Percentiles rank a stretch among this genome's conserved stretches.
Evolutionary conservation across 1,140 invertebrate genomes (phyloP).

Genomic region (Pseudachorutes palmiensis): DNA sequence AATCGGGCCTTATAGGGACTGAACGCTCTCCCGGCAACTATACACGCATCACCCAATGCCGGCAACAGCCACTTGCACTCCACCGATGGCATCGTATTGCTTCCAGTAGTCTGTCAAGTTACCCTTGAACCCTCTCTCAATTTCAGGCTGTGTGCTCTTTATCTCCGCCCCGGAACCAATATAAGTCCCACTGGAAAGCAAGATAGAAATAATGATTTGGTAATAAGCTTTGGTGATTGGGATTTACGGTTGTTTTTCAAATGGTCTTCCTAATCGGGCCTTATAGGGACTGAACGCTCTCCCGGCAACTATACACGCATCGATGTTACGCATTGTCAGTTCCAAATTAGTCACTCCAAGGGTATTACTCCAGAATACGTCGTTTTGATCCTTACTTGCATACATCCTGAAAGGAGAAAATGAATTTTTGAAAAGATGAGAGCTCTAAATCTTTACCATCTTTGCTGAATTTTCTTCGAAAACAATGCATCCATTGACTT

Average conservation of each 20-base stretch:
- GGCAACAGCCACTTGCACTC: neutral
- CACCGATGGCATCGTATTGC: neutral
- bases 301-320: neutral
- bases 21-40: neutral
- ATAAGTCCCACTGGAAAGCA: neutral
- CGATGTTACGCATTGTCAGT: neutral
- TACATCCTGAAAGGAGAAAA: constrained; percentile 1
- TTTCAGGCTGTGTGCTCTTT: neutral
- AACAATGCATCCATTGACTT: neutral
- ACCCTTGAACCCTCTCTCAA: neutral
- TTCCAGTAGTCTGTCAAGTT: neutral
- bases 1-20: neutral
- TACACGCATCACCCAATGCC: neutral
- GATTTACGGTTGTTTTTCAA: constrained; percentile 10
- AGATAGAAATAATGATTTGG: neutral
- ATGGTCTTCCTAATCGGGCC: neutral
- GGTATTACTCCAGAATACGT: neutral
- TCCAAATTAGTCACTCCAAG: neutral
- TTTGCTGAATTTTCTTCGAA: neutral
- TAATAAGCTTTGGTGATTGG: neutral
- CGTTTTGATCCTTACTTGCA: neutral
- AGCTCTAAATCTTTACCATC: neutral
- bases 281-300: neutral
- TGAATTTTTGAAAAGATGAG: neutral
- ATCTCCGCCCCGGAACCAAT: neutral